Conservation (phyloP, 2,888 invertebrate genomes). For the Chymomyza caudatula region DNA sequence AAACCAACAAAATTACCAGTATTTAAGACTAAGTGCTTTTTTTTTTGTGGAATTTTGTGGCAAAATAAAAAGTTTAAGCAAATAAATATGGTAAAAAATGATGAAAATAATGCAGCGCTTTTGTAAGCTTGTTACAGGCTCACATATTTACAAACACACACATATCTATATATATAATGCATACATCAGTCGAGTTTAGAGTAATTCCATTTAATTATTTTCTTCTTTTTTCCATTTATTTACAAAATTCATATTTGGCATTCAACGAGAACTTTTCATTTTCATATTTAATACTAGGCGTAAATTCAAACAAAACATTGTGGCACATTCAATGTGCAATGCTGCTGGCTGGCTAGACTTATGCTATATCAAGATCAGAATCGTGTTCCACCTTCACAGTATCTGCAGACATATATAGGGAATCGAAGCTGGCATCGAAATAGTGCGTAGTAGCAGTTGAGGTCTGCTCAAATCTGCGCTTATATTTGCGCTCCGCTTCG, state of each 20-base stretch:
- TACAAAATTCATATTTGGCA: constrained; percentile 41
- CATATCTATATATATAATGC: constrained; percentile 4
- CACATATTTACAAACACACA: constrained; percentile 14
- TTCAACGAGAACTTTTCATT: constrained; percentile 52
- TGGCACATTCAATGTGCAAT: not conserved
- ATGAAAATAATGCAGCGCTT: no score
- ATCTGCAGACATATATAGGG: constrained; percentile 38
- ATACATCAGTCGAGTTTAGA: not conserved
- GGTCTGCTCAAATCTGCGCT: constrained; percentile 14
- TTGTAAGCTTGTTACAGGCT: not conserved
- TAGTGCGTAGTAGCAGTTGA: not conserved
- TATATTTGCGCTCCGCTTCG: constrained; percentile 43
- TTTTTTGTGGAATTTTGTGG: not conserved
- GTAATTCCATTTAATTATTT: not conserved
- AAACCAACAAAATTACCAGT: constrained; percentile 13
- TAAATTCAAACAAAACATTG: constrained; percentile 3
- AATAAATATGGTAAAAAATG: constrained; percentile 4
- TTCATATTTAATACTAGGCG: constrained; percentile 16
- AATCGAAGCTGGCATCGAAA: constrained; percentile 30
- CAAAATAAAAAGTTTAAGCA: not conserved
- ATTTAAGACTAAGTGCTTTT: constrained; percentile 10
- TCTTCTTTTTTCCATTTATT: not conserved
- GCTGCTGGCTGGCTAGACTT: not conserved
- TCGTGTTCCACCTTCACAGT: constrained; percentile 53
- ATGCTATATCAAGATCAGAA: constrained; percentile 24